Conservation (phyloP, 37 sponge, comb jelly and placozoan genomes). For the Hexactinellida sp. region DNA sequence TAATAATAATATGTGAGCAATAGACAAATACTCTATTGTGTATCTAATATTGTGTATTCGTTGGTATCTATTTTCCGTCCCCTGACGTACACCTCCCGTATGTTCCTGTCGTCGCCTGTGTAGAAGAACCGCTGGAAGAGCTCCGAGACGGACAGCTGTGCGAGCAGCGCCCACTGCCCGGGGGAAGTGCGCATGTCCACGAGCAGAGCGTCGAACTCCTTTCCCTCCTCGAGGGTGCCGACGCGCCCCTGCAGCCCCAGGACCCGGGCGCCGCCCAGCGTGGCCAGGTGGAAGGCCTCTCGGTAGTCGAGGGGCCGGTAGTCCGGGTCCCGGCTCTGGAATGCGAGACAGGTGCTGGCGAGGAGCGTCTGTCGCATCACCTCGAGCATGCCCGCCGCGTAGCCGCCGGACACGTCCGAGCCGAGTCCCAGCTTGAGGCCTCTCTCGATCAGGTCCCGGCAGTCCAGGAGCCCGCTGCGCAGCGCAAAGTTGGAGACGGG, state of each 20-base stretch:
- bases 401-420: slow-evolving; percentile 67
- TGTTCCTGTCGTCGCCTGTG: slow-evolving; percentile 36
- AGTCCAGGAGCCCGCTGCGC: slow-evolving; percentile 39
- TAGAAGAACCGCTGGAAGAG: background rate
- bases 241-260: slow-evolving; percentile 38
- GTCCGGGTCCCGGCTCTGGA: background rate
- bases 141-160: background rate
- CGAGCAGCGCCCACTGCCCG: background rate
- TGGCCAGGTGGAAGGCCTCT: slow-evolving; percentile 65
- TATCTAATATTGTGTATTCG: background rate
- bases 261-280: slow-evolving; percentile 56
- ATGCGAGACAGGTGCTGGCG: slow-evolving; percentile 30
- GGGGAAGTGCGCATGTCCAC: background rate
- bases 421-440: slow-evolving; percentile 52
- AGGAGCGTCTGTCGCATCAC: slow-evolving; percentile 37
- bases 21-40: too few species aligned
- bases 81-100: slow-evolving; percentile 21
- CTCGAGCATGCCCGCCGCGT: slow-evolving; percentile 41
- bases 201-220: slow-evolving; percentile 18
- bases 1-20: too few species aligned
- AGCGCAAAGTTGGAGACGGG: slow-evolving; percentile 55
- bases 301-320: slow-evolving; percentile 21
- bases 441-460: slow-evolving; percentile 21
- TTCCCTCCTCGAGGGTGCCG: slow-evolving; percentile 42
- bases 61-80: background rate